phyloP scores from a whole-genome alignment of 2,797 vertebrate genomes.

The Propithecus deckenii region DNA sequence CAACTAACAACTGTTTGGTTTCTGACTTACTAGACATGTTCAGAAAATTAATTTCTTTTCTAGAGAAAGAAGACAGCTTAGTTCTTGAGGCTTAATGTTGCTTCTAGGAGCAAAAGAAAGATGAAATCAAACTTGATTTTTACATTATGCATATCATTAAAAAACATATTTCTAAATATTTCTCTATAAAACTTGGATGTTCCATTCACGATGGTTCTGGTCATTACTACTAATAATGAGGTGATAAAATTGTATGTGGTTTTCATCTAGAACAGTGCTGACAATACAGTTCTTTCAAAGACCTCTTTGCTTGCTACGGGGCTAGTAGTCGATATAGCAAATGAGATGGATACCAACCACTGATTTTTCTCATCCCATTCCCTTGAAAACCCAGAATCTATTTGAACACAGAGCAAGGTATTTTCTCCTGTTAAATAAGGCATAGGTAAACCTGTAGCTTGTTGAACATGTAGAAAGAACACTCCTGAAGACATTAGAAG shows the following conservation, averaged over 20 bases:
- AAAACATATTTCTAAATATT: slow-evolving; percentile 38
- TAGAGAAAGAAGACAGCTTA: slow-evolving; percentile 16
- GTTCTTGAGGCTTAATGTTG: neutral
- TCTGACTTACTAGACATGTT: slow-evolving; percentile 28
- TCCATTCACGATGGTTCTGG: neutral
- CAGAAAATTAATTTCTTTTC: slow-evolving; percentile 47
- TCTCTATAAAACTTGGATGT: neutral
- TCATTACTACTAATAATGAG: neutral
- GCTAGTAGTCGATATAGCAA: neutral
- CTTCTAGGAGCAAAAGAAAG: slow-evolving; percentile 21
- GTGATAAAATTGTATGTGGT: neutral
- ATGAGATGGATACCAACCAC: neutral
- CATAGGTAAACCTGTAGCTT: neutral
- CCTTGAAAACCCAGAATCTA: slow-evolving; percentile 16
- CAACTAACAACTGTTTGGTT: neutral
- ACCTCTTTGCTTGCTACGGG: neutral
- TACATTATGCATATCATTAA: slow-evolving; percentile 19
- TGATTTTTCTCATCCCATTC: slow-evolving; percentile 15
- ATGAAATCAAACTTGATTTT: slow-evolving; percentile 22
- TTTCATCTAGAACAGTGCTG: neutral
- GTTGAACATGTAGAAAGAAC: neutral
- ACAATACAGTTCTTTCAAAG: neutral
- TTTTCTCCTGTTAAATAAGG: slow-evolving; percentile 12
- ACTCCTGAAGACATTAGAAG: neutral
- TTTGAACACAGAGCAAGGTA: neutral